A percentile compares a stretch with the other conserved stretches of the same genome.
phyloP scores from a whole-genome alignment of 23 tunicate species.

The Pegea sp. region DNA sequence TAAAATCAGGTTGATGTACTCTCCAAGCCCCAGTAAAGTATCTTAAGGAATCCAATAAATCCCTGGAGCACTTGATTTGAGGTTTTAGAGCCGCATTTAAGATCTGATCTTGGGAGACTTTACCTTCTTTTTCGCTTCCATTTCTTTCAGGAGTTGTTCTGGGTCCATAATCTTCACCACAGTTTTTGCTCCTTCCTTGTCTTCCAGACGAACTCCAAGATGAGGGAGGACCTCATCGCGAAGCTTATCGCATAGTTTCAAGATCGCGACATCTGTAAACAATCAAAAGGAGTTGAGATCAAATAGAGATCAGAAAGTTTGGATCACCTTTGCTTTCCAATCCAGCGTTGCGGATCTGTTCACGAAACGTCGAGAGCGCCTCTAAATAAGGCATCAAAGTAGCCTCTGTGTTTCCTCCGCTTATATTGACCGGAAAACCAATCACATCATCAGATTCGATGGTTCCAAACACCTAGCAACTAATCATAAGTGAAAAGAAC shows the following conservation, averaged over 20 bases:
- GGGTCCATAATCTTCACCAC: conserved; percentile 67
- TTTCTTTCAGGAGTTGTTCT: conserved; percentile 51
- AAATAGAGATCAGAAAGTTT: not conserved
- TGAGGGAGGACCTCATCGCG: conserved; percentile 68
- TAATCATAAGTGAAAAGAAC: not conserved
- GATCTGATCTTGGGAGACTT: not conserved
- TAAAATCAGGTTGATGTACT: not conserved
- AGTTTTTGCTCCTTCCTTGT: conserved; percentile 60
- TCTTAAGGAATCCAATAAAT: not conserved
- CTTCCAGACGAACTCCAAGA: conserved; percentile 93
- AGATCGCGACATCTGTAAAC: conserved; percentile 14
- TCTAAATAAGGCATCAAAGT: conserved; percentile 46
- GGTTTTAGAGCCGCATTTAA: not conserved
- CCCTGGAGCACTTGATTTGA: not conserved
- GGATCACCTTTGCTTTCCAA: conserved; percentile 34
- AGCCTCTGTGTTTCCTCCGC: conserved; percentile 12
- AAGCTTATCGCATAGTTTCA: conserved; percentile 62
- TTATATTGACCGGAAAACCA: conserved; percentile 42
- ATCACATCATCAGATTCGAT: conserved; percentile 24
- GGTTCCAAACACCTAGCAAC: conserved; percentile 67
- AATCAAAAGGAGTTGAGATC: not conserved
- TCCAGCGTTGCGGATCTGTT: conserved; percentile 40
- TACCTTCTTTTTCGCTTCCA: conserved; percentile 57
- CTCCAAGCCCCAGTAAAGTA: not conserved
- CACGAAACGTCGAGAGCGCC: conserved; percentile 47